These are phyloP conservation scores for Ophion costatus DNA, from an alignment of 2,888 invertebrate species.

Conservation along the genomic window DNA sequence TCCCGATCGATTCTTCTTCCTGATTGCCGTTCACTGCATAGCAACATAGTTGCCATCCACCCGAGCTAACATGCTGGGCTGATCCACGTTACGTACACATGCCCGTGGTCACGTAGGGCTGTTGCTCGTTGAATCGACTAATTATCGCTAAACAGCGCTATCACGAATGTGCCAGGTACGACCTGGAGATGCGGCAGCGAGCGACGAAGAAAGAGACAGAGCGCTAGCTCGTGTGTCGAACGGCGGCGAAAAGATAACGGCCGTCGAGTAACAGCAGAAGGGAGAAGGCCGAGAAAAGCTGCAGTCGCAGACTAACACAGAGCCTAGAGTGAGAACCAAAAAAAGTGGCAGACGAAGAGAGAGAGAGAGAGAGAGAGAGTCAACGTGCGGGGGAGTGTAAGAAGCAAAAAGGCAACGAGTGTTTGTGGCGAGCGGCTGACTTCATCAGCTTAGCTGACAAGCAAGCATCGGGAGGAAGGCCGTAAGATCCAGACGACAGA, in stretches of 20 bases:
- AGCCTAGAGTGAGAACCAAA: conserved; percentile 16
- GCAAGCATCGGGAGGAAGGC: conserved; percentile 33
- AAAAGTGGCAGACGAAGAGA: conserved; percentile 59
- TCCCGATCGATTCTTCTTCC: conserved; percentile 46
- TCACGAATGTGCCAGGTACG: conserved; percentile 55
- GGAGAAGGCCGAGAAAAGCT: conserved; percentile 26
- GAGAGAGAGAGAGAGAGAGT: conserved; percentile 53
- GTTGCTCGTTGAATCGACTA: conserved; percentile 58
- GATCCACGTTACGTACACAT: conserved; percentile 6
- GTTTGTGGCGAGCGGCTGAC: conserved; percentile 35
- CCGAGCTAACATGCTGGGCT: conserved; percentile 16
- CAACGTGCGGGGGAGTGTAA: conserved; percentile 25
- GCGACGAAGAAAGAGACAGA: neutral
- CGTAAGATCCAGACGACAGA: conserved; percentile 42
- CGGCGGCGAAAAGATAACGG: conserved; percentile 46
- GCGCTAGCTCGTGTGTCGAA: neutral
- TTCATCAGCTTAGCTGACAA: conserved; percentile 46
- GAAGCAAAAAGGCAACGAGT: conserved; percentile 35
- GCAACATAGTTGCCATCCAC: neutral
- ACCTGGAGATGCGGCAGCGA: conserved; percentile 32
- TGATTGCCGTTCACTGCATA: conserved; percentile 1
- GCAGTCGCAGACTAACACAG: no score
- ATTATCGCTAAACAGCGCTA: conserved; percentile 63
- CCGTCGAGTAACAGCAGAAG: conserved; percentile 36
- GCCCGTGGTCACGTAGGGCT: neutral